Base-by-base conservation (phyloP, 92 coral and sea anemone species). In the Heteractis magnifica region DNA sequence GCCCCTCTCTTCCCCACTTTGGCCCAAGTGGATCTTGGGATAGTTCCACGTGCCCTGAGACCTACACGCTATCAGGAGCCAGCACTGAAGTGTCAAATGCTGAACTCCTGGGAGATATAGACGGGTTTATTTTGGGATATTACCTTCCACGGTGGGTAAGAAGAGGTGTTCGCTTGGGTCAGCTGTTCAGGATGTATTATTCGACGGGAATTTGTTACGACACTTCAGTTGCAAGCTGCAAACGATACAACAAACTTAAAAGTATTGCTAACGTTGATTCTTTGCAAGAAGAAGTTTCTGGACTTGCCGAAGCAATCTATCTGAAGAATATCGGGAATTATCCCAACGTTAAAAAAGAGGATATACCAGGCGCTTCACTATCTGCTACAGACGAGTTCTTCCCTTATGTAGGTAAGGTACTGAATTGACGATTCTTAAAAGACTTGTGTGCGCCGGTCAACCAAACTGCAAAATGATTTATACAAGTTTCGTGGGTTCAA, bases 161-260 rank as follows among this genome's bases (percentile, higher is more conserved):
- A 78, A 79, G 85, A 52, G 94, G 94, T 7, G 92, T 90, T 11
- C 89, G 95, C 12, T 85, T 92, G 65, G 93, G 95, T 59, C 95
- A 92, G 74, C 75, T 92, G 72, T 68, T 92, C 51, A 90, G 92
- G 81, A 92, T 92, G 95, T 90, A 92, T 79, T 92, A 92, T 59
- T 90, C 93, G 53, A 70, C 93, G 41, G 92, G 92, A 12, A 52
- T 89, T 34, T 77, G 87, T 77, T 89, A 81, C 41, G 92, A 89
- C 48, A 82, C 56, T 12, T 77, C 92, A 10, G 86, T 79, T 56
- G 89, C 84, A 6, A 89, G 89, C 26, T 89, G 92, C 76, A 65
- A 71, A 12, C 70, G 92, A 51, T 72, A 68, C 34, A 70, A 65
- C 44, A 86, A 77, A 77, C 64, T 86, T 49, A 51, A 53, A 71